phyloP scores from a whole-genome alignment of 1,140 invertebrate species.

The Berghia stephanieae region DNA sequence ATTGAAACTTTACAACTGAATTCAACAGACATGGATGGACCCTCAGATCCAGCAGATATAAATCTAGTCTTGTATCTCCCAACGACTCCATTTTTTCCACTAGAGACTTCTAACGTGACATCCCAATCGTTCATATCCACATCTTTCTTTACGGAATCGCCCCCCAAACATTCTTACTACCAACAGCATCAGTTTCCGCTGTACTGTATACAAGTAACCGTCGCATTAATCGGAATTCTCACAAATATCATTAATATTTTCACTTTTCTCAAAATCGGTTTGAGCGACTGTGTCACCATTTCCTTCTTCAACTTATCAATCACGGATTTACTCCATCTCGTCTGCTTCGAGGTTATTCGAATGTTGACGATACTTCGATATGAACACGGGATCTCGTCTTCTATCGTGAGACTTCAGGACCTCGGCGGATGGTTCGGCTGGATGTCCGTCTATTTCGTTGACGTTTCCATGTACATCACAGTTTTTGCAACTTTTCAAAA shows the following conservation, averaged over 20 bases:
- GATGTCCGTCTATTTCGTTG: background rate
- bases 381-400: background rate
- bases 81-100: too few species aligned
- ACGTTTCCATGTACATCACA: slow-evolving; percentile 17
- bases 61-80: too few species aligned
- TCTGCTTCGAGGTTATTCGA: background rate
- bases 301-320: slow-evolving; percentile 10
- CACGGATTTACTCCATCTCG: background rate
- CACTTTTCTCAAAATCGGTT: background rate
- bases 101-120: too few species aligned
- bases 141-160: too few species aligned
- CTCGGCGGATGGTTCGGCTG: slow-evolving; percentile 13
- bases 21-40: too few species aligned
- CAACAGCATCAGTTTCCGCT: too few species aligned
- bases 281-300: background rate
- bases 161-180: too few species aligned
- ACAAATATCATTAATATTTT: slow-evolving; percentile 1
- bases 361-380: background rate
- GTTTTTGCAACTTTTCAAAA: slow-evolving; percentile 6
- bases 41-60: too few species aligned
- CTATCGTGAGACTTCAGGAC: background rate
- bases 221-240: too few species aligned
- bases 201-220: too few species aligned
- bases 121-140: too few species aligned
- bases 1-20: too few species aligned